Evolutionary conservation across 1,140 invertebrate species (phyloP), one percentile per base, ranked within the genome.

Genomic region (Steinernema khuongi): DNA sequence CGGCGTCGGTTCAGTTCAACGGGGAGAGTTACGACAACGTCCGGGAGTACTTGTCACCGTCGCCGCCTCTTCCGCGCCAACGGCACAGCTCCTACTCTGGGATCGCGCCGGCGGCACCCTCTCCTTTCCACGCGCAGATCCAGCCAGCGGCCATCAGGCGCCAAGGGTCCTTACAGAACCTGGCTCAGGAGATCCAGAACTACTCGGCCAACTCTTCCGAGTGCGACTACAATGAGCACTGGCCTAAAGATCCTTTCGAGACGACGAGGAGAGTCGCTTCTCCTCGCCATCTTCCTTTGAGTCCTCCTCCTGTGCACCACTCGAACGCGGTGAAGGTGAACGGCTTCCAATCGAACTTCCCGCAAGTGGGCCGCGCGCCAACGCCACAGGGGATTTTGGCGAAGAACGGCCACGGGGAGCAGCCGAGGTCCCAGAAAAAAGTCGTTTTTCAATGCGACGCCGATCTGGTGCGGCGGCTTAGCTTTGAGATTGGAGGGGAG

Each of bases 341-440:
- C 19, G 50, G 50, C 7, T 60, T 60, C 22, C 50, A 60, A 26
- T 60, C 50, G 7, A 60, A 2, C 22, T 60, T 60, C 50, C 50
- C 50, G 14, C 50, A 60, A 60, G 50, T 60, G 7, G 50, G 50
- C 26, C 11, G 50, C 11, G 50, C 26, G 50, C 50, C 22, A 7
- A 60, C 50, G 7, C 50, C 50, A 26, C 50, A 60, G 50, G 50
- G 50, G 50, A 60, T 60, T 60, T 22, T 60, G 50, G 50, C 50
- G 50, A 60, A 60, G 50, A 60, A 60, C 50, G 50, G 50, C 11
- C 11, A 26, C 50, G 50, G 22, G 7, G 36, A 41, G 36, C 36
- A 41, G 50, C 50, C 50, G 7, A 60, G 26, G 50, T 22, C 50
- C 2, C 50, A 60, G 50, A 60, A 60, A 22, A 60, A 60, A 26